Conservation (phyloP, 2,113 vertebrate species). For the Oryzias javanicus region DNA sequence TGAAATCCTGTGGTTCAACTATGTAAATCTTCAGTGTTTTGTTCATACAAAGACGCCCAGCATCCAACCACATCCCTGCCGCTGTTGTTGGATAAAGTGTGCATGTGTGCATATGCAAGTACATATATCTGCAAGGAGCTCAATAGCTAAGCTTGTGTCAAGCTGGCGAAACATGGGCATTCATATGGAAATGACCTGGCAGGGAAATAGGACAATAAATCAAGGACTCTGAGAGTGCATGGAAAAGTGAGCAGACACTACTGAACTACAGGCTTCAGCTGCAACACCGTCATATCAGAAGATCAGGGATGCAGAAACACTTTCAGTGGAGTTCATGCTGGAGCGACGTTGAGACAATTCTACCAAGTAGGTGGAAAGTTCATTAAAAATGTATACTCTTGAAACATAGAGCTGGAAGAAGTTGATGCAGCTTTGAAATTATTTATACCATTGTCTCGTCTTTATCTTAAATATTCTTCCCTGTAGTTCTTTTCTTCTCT, state of each 20-base stretch:
- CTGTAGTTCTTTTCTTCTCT: not conserved
- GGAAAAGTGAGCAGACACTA: constrained; percentile 24
- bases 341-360: constrained; percentile 2
- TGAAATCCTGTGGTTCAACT: constrained; percentile 50
- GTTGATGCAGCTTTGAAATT: not conserved
- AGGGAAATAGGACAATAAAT: constrained; percentile 58
- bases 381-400: not conserved
- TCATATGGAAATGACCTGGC: constrained; percentile 69
- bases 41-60: constrained; percentile 12
- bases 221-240: constrained; percentile 25
- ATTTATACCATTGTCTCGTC: not conserved
- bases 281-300: constrained; percentile 14
- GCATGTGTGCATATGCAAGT: constrained; percentile 31
- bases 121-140: constrained; percentile 36
- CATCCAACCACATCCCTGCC: constrained; percentile 3
- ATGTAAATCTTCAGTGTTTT: constrained; percentile 43
- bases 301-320: constrained; percentile 8
- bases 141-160: constrained; percentile 65
- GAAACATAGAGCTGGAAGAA: not conserved
- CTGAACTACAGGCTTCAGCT: constrained; percentile 34
- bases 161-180: constrained; percentile 50
- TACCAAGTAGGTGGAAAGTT: constrained; percentile 21
- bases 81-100: not conserved
- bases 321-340: constrained; percentile 16
- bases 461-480: not conserved